Evolutionary conservation across 2,888 invertebrate species (phyloP).

Genomic region (Eristalis pertinax): DNA sequence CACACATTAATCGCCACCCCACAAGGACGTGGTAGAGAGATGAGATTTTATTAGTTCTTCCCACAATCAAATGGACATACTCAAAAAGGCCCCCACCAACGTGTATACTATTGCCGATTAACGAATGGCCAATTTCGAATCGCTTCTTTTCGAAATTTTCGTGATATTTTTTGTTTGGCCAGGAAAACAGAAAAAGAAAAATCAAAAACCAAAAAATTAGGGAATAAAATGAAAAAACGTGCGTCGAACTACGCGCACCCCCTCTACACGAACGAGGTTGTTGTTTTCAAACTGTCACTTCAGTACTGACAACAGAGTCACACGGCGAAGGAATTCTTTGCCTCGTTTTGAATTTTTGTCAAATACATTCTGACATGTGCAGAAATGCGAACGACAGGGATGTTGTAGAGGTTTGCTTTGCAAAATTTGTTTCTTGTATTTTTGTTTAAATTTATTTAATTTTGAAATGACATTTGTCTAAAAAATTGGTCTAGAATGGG

Average conservation of each 20-base stretch:
- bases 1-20: slow-evolving; percentile 14
- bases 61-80: background rate
- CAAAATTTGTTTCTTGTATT: too few species aligned
- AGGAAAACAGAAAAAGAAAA: slow-evolving; percentile 54
- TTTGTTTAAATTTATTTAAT: too few species aligned
- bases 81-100: background rate
- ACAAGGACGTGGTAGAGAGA: slow-evolving; percentile 13
- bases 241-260: slow-evolving; percentile 67
- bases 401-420: background rate
- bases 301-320: slow-evolving; percentile 20
- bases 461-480: too few species aligned
- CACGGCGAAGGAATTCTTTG: background rate
- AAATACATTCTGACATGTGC: background rate
- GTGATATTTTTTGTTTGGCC: background rate
- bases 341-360: background rate
- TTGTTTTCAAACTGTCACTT: slow-evolving; percentile 56
- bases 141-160: background rate
- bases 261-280: slow-evolving; percentile 54
- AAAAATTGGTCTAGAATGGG: too few species aligned
- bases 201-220: slow-evolving; percentile 63
- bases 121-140: background rate
- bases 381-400: background rate
- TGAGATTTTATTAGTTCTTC: background rate
- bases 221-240: slow-evolving; percentile 64
- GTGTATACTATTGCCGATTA: background rate